Base-by-base conservation (phyloP, 2,113 vertebrate species). In the Planiliza haematocheilus region DNA sequence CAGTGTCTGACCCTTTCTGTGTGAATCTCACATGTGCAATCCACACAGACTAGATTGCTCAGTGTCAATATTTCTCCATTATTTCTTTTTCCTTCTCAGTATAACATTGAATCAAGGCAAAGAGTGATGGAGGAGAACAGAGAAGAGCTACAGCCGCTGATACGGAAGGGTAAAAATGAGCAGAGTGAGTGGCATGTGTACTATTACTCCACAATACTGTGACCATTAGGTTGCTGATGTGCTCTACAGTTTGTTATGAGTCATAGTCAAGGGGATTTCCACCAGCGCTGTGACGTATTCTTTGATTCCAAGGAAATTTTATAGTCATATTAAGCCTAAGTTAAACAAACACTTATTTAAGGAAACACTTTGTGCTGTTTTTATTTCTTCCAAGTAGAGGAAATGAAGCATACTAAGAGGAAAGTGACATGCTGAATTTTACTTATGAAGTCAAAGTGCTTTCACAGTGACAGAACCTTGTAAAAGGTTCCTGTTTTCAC, bases 91-190 rank as follows among this genome's bases (percentile, higher is more conserved):
- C 34, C 12, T 16, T 43, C 12, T 43, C 89, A 97, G 96, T 93
- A 94, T 67, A 91, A 93, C 59, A 92, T 93, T 86, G 95, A 97
- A 69, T 79, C 70, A 60, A 93, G 38, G 82, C 91, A 74, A 70
- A 88, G 36, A 88, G 90, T 92, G 57, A 90, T 92, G 59, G 94
- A 92, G 36, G 94, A 95, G 83, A 93, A 95, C 84, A 94, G 94
- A 62, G 94, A 95, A 61, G 94, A 96, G 84, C 91, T 96, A 20
- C 91, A 94, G 18, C 94, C 95, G 72, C 94, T 97, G 67, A 94
- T 94, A 75, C 92, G 94, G 53, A 97, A 97, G 88, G 95, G 93
- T 83, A 96, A 96, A 89, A 95, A 93, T 85, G 96, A 96, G 64
- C 76, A 94, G 63, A 98, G 97, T 97, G 92, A 95, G 96, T 88